Conservation (phyloP, 2,888 invertebrate genomes). For the Meteorus colon region DNA sequence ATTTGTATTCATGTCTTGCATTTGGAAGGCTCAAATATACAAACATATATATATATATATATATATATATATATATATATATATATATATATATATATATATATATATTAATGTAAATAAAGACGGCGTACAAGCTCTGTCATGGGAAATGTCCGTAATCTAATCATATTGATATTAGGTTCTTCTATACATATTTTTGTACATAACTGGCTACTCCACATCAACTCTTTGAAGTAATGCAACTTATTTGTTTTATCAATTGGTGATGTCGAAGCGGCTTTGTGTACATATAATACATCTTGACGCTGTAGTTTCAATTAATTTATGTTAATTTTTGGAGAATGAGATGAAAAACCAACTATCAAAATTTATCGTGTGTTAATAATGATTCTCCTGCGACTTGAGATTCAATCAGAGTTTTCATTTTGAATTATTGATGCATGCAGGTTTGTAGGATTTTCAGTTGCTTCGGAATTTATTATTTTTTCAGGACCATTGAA, state of each 20-base stretch:
- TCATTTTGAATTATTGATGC: not conserved
- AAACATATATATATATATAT: not conserved
- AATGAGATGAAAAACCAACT: not conserved
- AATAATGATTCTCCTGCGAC: not conserved
- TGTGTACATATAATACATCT: not conserved
- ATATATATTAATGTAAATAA: constrained; percentile 12
- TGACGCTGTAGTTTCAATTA: not conserved
- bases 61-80: too few species aligned
- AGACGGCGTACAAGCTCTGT: constrained; percentile 1
- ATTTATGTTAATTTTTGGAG: constrained; percentile 1
- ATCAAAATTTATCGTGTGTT: not conserved
- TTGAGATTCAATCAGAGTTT: not conserved
- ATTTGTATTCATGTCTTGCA: not conserved
- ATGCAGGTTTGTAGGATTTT: not conserved
- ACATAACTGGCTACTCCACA: constrained; percentile 13
- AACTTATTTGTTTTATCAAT: not conserved
- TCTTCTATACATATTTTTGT: not conserved
- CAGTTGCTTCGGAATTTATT: not conserved
- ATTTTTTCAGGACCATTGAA: too few species aligned
- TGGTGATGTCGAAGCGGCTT: not conserved
- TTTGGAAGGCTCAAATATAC: constrained; percentile 20
- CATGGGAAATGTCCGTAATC: not conserved
- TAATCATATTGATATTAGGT: constrained; percentile 20
- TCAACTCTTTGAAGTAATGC: not conserved
- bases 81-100: not conserved